These are phyloP conservation scores for Bolinopsis microptera DNA, from an alignment of 37 sponge, comb jelly and placozoan genomes.

Conservation along the genomic window DNA sequence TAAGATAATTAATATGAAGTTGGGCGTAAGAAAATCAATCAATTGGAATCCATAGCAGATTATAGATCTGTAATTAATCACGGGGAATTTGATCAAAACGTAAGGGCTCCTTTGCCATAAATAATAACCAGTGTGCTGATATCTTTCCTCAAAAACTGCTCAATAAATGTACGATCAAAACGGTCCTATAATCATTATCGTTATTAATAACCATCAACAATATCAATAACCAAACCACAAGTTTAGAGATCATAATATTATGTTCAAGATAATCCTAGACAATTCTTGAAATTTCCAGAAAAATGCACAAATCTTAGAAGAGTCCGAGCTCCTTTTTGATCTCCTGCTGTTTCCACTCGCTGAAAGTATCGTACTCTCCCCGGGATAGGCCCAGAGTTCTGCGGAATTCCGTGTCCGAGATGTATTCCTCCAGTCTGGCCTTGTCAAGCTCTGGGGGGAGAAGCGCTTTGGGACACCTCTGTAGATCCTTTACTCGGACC, in stretches of 20 bases:
- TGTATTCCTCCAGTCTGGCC: conserved; percentile 49
- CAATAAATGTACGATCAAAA: not conserved
- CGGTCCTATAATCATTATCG: not conserved
- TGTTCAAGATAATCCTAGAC: not conserved
- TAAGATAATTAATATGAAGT: not conserved
- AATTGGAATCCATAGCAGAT: not conserved
- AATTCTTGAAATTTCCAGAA: too few species aligned
- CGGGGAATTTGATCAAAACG: not conserved
- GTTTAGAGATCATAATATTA: too few species aligned
- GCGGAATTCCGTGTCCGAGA: conserved; percentile 61
- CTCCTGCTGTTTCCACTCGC: conserved; percentile 53
- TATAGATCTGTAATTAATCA: not conserved
- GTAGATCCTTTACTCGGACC: conserved; percentile 37
- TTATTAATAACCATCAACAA: not conserved
- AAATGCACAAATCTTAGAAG: not conserved
- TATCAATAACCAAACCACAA: not conserved
- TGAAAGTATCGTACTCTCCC: conserved; percentile 2
- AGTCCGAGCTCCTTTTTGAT: conserved; percentile 33
- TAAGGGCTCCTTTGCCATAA: not conserved
- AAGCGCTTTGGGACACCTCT: conserved; percentile 58
- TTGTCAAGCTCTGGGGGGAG: conserved; percentile 30
- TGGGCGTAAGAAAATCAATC: not conserved
- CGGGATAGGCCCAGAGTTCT: not conserved
- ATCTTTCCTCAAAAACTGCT: not conserved
- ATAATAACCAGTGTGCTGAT: not conserved